Base-by-base conservation (phyloP, 2,888 invertebrate species). In the Drosophila sordidula region DNA sequence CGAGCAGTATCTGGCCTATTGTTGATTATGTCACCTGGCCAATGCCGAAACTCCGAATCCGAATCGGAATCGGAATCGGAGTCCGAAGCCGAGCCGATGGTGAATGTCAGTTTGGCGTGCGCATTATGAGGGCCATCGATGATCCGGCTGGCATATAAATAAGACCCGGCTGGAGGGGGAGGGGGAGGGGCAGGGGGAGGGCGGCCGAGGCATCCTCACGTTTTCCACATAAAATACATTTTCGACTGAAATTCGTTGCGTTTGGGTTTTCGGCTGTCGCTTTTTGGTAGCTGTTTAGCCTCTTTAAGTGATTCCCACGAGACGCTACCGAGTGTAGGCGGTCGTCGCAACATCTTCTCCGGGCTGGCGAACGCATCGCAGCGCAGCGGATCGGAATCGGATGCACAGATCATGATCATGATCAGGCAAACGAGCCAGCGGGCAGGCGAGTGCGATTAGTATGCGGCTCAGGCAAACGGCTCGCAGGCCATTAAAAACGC, bases 161-260 rank as follows among this genome's bases (percentile, higher is more conserved):
- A 79, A 88, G 70, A 46, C 67, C 44, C 34, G 34, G 34, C 47
- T 59, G 49, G 44, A 62, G 47, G n/a, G 12, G 18, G 32, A 8
- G 42, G 36, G 51, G 16, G 47, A 42, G 26, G 16, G 42, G 42
- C 49, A 29, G 45, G 46, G 58, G 26, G 29, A 58, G 29, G 18
- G 55, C 47, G 54, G 36, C 32, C 29, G 46, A 80, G 91, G 90
- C 90, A 90, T 90, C 90, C 91, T 90, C 90, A 90, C 91, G 90
- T 91, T 89, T 87, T 78, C 65, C 64, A 69, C 84, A 90, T 90
- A 90, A 90, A 90, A 91, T 86, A 83, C 80, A 81, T 90, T 90
- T 89, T 87, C 85, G 71, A 74, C 86, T 54, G 87, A 86, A 86
- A 82, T 82, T 80, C 55, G 52, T 64, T 58, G 51, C 50, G 45